Evolutionary conservation across 2,888 invertebrate species (phyloP), one percentile per base, ranked within the genome.

Genomic region (Limulus polyphemus): DNA sequence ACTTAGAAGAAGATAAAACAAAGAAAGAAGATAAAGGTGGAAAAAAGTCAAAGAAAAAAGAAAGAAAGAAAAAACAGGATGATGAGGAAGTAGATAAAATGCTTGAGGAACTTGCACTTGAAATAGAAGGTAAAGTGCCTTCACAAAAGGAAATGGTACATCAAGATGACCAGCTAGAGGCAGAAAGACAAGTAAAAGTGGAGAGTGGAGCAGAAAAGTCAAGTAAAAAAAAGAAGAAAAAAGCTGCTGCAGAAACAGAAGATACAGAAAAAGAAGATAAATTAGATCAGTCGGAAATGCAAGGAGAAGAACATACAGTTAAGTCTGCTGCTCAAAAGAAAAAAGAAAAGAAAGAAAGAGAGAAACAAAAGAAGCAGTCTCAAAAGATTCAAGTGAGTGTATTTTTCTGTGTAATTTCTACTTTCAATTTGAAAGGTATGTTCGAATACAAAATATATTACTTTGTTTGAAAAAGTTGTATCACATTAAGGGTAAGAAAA

Each of bases 1-100:
- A 51, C 49, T 49, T 48, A 17, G 52, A 13, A 47, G 52, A 56
- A 52, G 48, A 14, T 12, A 57, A 59, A 58, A 17, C 47, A 11
- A 57, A 59, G 51, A 55, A 14, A n/a, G 62, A 57, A 46, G 60
- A 50, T 47, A 59, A 61, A 12, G 57, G 50, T 17, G 61, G 58
- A 1, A 67, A 67, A 46, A 67, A 67, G 50, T 65, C 64, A 1
- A 67, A 67, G 58, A 67, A 67, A 47, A 65, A 65, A 49, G 63
- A 65, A 2, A 47, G 65, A 5, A 67, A 62, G 55, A 70, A 71
- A 56, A 72, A 73, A 56, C 83, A 85, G 71, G 86, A 86, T 60
- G 87, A 87, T 72, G 83, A 83, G 62, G 90, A 90, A 74, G 78
- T 90, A 64, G 90, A 90, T 72, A 87, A 87, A 76, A 85, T 88